phyloP scores from a whole-genome alignment of 2,888 invertebrate genomes.

The Loripinus fragilis region DNA sequence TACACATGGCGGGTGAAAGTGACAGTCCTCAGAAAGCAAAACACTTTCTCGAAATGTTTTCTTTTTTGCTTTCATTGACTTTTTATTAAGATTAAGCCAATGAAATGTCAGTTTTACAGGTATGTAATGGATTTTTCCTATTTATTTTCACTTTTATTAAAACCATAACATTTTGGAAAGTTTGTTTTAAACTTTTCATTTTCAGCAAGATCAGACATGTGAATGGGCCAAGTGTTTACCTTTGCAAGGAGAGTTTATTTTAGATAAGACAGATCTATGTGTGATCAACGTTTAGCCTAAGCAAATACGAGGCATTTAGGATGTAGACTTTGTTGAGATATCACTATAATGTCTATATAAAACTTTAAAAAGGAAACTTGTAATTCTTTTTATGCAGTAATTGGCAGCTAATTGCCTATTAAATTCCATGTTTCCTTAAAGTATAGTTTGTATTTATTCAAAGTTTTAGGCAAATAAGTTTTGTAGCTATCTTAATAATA shows the following conservation, averaged over 20 bases:
- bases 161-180: background rate
- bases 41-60: background rate
- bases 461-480: too few relatives aligned
- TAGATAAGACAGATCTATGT: conserved; percentile 8
- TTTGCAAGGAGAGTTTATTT: conserved; percentile 2
- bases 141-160: background rate
- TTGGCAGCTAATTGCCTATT: too few relatives aligned
- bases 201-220: conserved; percentile 13
- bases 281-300: background rate
- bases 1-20: conserved; percentile 67
- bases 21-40: background rate
- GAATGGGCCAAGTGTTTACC: background rate
- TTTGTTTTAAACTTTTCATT: background rate
- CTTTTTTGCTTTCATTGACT: background rate
- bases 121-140: conserved; percentile 20
- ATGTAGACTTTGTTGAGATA: background rate
- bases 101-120: conserved; percentile 68
- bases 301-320: background rate
- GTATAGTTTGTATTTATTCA: too few relatives aligned
- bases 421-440: too few relatives aligned
- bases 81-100: too few relatives aligned
- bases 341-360: background rate
- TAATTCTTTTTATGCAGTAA: too few relatives aligned
- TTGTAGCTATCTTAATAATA: too few relatives aligned
- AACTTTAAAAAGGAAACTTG: too few relatives aligned